Base-by-base conservation (phyloP, 1,140 invertebrate genomes). In the Brachionus angularis region DNA sequence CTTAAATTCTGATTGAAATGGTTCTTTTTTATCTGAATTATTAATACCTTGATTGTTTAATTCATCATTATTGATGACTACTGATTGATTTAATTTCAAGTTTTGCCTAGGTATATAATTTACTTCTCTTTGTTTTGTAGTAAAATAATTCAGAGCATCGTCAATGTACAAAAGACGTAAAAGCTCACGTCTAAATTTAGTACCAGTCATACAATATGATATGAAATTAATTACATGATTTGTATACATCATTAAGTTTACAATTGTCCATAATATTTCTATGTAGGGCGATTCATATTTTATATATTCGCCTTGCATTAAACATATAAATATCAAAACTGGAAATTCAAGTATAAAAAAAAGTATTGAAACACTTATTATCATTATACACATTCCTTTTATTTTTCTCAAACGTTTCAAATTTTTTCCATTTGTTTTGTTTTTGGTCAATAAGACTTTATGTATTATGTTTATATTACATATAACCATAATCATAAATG, bases 181-280 rank as follows among this genome's bases (percentile, higher is more conserved):
- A 4, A 76, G 34, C 25, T 75, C 86, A 72, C 84, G 84, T 27
- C 89, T 82, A 78, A 91, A 92, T 80, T 89, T 89, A 76, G 89
- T 86, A 3, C 89, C 89, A 73, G 85, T 87, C 64, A 89, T 83
- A 76, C 89, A 89, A 79, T 91, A 91, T 21, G 91, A 82, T 10
- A 88, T 83, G 78, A 92, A 91, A 82, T 91, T 91, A 47, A 91
- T 88, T 49, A 88, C 87, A 76, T 89, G 91, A 78, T 91, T 90
- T 7, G 87, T 88, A 75, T 89, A 85, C 78, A 89, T 90, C 12
- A 89, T 79, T n/a, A 83, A 77, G 73, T 81, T 86, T 70, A 77
- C 78, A 61, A 83, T 79, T 31, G 86, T 84, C 75, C 88, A 86
- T 16, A 85, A 76, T 0, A 85, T 16, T 33, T 75, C 72, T 50